These are phyloP conservation scores for Folsomia candida DNA, from an alignment of 2,888 invertebrate species.

Conservation along the genomic window DNA sequence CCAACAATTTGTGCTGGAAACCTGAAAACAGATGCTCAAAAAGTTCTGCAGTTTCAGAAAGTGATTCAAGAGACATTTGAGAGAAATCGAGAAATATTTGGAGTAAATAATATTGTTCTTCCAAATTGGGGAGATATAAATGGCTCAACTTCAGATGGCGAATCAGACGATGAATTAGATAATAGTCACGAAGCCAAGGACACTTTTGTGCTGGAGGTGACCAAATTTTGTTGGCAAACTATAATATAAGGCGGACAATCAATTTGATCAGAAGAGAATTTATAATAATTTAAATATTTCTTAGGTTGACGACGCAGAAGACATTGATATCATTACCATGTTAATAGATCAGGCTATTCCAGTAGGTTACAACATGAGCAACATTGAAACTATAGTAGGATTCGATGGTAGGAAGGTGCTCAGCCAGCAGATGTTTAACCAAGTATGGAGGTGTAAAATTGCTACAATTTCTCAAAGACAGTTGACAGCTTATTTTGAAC, in stretches of 20 bases:
- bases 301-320: slow-evolving; percentile 77
- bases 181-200: slow-evolving; percentile 72
- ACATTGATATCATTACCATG: slow-evolving; percentile 71
- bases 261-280: not conserved
- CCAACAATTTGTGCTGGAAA: slow-evolving; percentile 70
- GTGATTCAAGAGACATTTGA: slow-evolving; percentile 68
- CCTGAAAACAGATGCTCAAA: slow-evolving; percentile 65
- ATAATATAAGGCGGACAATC: too few relatives aligned
- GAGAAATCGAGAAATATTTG: slow-evolving; percentile 70
- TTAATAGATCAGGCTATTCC: slow-evolving; percentile 73
- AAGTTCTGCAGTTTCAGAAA: slow-evolving; percentile 67
- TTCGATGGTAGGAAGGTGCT: slow-evolving; percentile 66
- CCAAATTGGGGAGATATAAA: slow-evolving; percentile 38
- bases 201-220: slow-evolving; percentile 72
- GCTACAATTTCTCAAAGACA: slow-evolving; percentile 48
- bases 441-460: slow-evolving; percentile 64
- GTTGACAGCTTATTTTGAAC: slow-evolving; percentile 56
- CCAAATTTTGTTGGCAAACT: not conserved
- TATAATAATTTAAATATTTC: slow-evolving; percentile 9
- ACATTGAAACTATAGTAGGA: slow-evolving; percentile 74
- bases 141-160: slow-evolving; percentile 62
- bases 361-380: slow-evolving; percentile 74
- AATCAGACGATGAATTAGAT: slow-evolving; percentile 63
- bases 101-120: slow-evolving; percentile 56
- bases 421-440: slow-evolving; percentile 79